Percentiles rank a stretch among this genome's conserved stretches.
These are phyloP conservation scores for Ammodytes dubius DNA, from an alignment of 2,113 vertebrate species.

Conservation along the genomic window DNA sequence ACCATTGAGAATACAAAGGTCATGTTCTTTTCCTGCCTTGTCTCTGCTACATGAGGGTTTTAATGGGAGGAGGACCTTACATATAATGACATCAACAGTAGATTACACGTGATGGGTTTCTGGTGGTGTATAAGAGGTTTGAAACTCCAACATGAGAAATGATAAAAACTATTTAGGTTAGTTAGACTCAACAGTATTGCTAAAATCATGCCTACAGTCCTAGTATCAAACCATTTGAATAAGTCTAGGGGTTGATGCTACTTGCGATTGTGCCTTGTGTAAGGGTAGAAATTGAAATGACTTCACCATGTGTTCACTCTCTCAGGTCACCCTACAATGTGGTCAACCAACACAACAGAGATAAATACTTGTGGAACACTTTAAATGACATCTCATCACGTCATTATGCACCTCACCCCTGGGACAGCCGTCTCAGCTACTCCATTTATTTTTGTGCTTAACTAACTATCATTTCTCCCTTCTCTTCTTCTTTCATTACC, in stretches of 20 bases:
- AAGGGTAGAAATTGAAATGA: not conserved
- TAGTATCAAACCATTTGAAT: not conserved
- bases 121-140: not conserved
- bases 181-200: not conserved
- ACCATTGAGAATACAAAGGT: not conserved
- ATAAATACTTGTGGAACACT: slow-evolving; percentile 12
- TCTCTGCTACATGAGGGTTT: not conserved
- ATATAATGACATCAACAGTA: slow-evolving; percentile 20
- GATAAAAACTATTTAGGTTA: not conserved
- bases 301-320: slow-evolving; percentile 15
- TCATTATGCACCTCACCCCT: slow-evolving; percentile 16
- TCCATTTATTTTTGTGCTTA: slow-evolving; percentile 2
- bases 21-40: not conserved
- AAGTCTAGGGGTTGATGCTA: too few relatives aligned
- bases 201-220: not conserved
- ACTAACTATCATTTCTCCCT: slow-evolving; percentile 1
- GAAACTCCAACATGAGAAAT: not conserved
- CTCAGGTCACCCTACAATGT: slow-evolving; percentile 7
- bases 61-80: not conserved
- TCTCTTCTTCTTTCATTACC: slow-evolving; percentile 84
- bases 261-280: not conserved
- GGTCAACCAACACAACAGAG: not conserved
- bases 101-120: not conserved
- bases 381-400: slow-evolving; percentile 24
- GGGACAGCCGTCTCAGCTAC: not conserved